Base-by-base conservation (phyloP, 2,797 vertebrate species). In the Synanceia verrucosa region DNA sequence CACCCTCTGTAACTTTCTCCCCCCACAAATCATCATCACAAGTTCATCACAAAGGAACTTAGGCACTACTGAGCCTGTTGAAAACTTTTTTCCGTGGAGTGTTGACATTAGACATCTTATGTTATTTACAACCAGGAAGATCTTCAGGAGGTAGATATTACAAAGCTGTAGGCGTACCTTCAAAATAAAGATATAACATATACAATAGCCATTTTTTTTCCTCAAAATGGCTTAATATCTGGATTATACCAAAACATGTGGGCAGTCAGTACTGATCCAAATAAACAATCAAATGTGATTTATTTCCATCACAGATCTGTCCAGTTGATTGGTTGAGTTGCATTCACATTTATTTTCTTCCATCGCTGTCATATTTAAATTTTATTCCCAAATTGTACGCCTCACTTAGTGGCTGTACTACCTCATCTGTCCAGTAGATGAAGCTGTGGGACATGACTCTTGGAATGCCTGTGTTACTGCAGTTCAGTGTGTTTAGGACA, bases 381-480 rank as follows among this genome's bases (percentile, higher is more conserved):
- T n/a, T n/a, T n/a, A n/a, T n/a, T n/a, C n/a, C n/a, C 21, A 23
- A 13, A 5, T 29, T 18, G 11, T 6, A 6, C 0, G 1, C 1
- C 12, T 18, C 19, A n/a, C 16, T 24, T 4, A 34, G 19, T 33
- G 19, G 6, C 28, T 70, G 79, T 50, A 28, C 9, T 73, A 21
- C 83, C 19, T 26, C 9, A 1, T 31, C 9, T 2, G n/a, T n/a
- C 65, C 91, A 90, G 55, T 29, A 88, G 86, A 43, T 51, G 76
- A 87, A 18, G 84, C 50, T 16, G 57, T 44, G 18, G 47, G 48
- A 31, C 31, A 13, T 14, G 51, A 55, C 66, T 57, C n/a, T 47
- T 1, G 46, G 16, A 23, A 1, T n/a, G 11, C 24, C 18, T 65
- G 12, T 60, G 26, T 34, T 43, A 39, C 34, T 60, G 39, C 1